phyloP scores from a whole-genome alignment of 2,113 vertebrate species.

The Panthera tigris region DNA sequence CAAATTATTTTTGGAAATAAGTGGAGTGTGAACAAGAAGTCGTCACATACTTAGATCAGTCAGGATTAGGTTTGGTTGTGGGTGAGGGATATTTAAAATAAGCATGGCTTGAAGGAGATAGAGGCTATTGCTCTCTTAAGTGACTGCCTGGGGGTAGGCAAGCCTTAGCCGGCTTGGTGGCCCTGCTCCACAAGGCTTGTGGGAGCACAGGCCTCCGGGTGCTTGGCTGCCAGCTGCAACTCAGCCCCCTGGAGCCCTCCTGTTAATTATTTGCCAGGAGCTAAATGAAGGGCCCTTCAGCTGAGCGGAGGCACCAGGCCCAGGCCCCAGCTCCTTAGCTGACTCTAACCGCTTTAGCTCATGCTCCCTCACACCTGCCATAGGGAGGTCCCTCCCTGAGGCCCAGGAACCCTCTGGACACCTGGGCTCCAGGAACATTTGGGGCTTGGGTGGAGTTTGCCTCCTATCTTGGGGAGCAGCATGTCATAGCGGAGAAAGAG shows the following conservation, averaged over 20 bases:
- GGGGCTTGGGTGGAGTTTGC: not conserved
- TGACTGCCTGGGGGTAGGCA: not conserved
- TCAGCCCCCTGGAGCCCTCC: not conserved
- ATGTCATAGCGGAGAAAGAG: not conserved
- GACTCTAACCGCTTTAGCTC: not conserved
- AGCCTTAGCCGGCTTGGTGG: no score
- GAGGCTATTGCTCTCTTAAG: not conserved
- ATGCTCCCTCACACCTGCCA: not conserved
- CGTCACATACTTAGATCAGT: not conserved
- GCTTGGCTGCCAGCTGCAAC: not conserved
- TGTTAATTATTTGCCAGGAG: not conserved
- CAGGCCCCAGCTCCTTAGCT: not conserved
- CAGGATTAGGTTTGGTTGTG: not conserved
- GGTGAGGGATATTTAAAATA: not conserved
- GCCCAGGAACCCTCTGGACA: not conserved
- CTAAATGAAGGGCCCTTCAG: not conserved
- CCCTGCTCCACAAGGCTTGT: not conserved
- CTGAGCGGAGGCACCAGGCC: not conserved
- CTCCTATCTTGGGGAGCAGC: not conserved
- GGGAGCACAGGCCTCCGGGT: not conserved
- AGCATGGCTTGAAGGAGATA: not conserved
- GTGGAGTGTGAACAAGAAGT: not conserved
- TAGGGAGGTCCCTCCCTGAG: not conserved
- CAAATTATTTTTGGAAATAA: constrained; percentile 28
- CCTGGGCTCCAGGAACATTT: not conserved